These are phyloP conservation scores for Ceyx erithaca DNA, from an alignment of 2,797 vertebrate species.

Conservation along the genomic window DNA sequence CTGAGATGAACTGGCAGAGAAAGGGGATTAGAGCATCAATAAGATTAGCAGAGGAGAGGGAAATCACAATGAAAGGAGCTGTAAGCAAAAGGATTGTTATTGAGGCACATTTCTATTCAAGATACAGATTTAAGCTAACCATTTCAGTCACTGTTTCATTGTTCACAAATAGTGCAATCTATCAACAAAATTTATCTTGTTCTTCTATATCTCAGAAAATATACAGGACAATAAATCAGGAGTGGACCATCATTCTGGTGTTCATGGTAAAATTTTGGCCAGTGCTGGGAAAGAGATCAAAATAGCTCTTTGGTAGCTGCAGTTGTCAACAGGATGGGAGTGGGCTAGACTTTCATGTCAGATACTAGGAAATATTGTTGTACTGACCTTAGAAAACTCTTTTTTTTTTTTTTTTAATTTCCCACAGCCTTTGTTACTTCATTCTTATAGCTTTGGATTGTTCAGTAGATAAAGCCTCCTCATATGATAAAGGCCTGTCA, in stretches of 20 bases:
- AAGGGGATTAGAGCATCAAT: neutral
- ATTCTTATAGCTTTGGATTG: neutral
- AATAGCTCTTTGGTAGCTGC: neutral
- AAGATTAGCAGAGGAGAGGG: neutral
- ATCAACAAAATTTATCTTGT: neutral
- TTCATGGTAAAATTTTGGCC: accelerated
- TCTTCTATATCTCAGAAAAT: neutral
- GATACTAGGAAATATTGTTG: neutral
- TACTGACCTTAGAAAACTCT: neutral
- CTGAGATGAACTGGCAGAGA: neutral
- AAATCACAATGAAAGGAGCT: neutral
- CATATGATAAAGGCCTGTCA: neutral
- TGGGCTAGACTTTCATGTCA: neutral
- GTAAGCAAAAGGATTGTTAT: neutral
- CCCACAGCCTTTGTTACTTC: neutral
- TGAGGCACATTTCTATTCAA: neutral
- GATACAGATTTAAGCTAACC: neutral
- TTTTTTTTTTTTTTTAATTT: too few relatives aligned
- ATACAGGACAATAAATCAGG: neutral
- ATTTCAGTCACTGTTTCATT: neutral
- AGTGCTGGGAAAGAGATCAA: neutral
- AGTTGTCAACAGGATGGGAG: neutral
- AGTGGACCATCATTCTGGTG: neutral
- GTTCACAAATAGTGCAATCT: neutral
- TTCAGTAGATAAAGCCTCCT: neutral